Percentiles rank a stretch among this genome's conserved stretches.
These are phyloP conservation scores for Andrena bucephala DNA, from an alignment of 2,888 invertebrate genomes.

Conservation along the genomic window DNA sequence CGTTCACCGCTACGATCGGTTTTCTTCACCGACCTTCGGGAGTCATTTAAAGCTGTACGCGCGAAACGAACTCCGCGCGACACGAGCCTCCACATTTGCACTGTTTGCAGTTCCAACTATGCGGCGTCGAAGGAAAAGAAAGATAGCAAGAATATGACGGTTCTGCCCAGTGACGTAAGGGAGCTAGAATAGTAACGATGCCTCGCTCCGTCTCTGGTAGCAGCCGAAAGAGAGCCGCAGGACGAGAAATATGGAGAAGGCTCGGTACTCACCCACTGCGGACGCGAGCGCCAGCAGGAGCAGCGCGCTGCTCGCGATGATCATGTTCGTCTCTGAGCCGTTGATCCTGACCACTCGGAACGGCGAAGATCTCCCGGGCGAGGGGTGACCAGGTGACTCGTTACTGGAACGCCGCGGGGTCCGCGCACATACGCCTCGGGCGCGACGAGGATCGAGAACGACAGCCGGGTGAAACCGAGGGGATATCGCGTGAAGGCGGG, in stretches of 20 bases:
- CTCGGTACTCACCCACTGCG: conserved; percentile 78
- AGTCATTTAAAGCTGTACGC: conserved; percentile 37
- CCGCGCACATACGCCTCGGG: conserved; percentile 38
- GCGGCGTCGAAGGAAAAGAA: not conserved
- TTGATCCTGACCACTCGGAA: conserved; percentile 10
- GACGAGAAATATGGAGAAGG: not conserved
- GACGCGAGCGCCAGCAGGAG: conserved; percentile 77
- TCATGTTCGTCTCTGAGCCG: conserved; percentile 69
- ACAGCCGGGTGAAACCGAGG: conserved; percentile 26
- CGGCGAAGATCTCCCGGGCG: conserved; percentile 2
- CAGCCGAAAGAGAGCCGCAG: not conserved
- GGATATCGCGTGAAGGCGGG: conserved; percentile 17
- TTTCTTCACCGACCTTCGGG: conserved; percentile 58
- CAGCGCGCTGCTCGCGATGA: conserved; percentile 73
- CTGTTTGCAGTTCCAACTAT: not conserved
- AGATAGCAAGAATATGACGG: not conserved
- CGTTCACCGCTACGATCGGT: conserved; percentile 42
- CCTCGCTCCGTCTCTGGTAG: no score
- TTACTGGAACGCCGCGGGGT: conserved; percentile 16
- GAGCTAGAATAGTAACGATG: not conserved
- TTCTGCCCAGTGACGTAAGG: not conserved
- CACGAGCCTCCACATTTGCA: not conserved
- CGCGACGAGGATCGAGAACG: not conserved
- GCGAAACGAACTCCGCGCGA: conserved; percentile 19
- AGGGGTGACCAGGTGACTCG: not conserved